phyloP scores from a whole-genome alignment of 2,797 vertebrate species.

The Brachyrhaphis roseni region DNA sequence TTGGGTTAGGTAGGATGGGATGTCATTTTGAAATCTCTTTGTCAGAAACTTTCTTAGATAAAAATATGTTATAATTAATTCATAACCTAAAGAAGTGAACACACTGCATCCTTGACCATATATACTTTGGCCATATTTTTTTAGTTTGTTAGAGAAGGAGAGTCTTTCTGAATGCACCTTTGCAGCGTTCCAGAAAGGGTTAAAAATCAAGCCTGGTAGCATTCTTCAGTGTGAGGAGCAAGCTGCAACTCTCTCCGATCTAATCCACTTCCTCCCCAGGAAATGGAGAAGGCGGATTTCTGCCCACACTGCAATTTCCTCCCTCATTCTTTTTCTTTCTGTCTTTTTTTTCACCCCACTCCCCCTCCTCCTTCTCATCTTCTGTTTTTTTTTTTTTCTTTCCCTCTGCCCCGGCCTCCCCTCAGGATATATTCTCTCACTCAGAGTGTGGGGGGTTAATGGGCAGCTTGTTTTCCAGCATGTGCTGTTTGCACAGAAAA shows the following conservation, averaged over 20 bases:
- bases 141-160: neutral
- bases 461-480: conserved; percentile 62
- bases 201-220: conserved; percentile 57
- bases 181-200: conserved; percentile 31
- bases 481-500: conserved; percentile 57
- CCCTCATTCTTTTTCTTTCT: conserved; percentile 76
- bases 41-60: neutral
- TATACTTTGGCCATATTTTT: neutral
- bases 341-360: conserved; percentile 25
- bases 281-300: conserved; percentile 91
- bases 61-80: neutral
- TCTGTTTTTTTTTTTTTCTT: neutral
- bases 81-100: neutral
- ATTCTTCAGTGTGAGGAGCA: conserved; percentile 75
- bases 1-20: neutral
- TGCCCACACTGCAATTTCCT: conserved; percentile 95
- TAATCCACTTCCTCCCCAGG: conserved; percentile 92
- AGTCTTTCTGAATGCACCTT: neutral
- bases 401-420: conserved; percentile 8
- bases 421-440: conserved; percentile 61
- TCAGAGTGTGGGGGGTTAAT: conserved; percentile 58
- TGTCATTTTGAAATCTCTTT: neutral
- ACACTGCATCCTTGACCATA: neutral
- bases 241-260: conserved; percentile 71
- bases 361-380: conserved; percentile 5